These are phyloP conservation scores for Monodelphis domestica DNA, from an alignment of 2,797 vertebrate genomes.

Conservation along the genomic window DNA sequence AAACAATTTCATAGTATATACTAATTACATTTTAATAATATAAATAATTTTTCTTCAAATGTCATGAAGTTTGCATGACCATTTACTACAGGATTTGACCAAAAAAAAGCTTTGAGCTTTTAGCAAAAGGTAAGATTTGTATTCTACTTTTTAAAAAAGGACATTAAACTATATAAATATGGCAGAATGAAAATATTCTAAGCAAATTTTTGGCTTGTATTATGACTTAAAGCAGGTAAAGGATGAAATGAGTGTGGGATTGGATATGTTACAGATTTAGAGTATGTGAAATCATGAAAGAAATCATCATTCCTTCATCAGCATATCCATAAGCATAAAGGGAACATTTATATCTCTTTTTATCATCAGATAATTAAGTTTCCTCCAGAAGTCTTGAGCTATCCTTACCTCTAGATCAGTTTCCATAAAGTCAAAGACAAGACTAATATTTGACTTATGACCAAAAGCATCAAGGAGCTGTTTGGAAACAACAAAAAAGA, in stretches of 20 bases:
- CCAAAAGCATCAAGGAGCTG: slow-evolving; percentile 98
- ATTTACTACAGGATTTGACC: neutral
- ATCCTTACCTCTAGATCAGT: slow-evolving; percentile 95
- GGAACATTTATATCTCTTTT: slow-evolving; percentile 19
- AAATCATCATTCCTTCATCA: slow-evolving; percentile 24
- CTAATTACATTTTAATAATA: neutral
- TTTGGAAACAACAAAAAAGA: slow-evolving; percentile 22
- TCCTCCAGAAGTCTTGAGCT: slow-evolving; percentile 27
- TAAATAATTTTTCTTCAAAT: slow-evolving; percentile 20
- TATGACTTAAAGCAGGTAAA: neutral
- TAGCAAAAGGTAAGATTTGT: neutral
- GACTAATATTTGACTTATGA: slow-evolving; percentile 98
- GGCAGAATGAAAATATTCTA: neutral
- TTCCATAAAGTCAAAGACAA: slow-evolving; percentile 99
- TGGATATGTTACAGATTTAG: neutral
- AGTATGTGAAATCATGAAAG: slow-evolving; percentile 14
- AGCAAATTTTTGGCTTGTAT: neutral
- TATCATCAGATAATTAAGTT: neutral
- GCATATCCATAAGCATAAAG: slow-evolving; percentile 35
- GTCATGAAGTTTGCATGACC: neutral
- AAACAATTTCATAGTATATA: neutral
- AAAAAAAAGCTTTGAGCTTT: neutral
- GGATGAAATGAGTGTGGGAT: neutral
- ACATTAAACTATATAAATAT: neutral
- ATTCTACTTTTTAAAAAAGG: neutral